phyloP scores from a whole-genome alignment of 1,140 invertebrate species.

The Kradibia gibbosae region DNA sequence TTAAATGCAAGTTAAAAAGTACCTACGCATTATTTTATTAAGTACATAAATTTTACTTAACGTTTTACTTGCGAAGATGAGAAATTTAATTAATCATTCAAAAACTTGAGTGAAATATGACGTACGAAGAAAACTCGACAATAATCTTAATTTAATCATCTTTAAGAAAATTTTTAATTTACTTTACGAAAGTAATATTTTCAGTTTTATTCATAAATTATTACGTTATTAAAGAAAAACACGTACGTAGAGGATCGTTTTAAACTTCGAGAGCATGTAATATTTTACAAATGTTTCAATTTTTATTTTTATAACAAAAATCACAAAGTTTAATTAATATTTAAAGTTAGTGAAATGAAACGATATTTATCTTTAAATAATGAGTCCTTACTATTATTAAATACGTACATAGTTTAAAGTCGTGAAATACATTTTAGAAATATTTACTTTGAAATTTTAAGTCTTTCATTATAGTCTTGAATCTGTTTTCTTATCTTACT shows the following conservation, averaged over 20 bases:
- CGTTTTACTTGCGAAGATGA: neutral
- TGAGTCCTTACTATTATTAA: too few relatives aligned
- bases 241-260: neutral
- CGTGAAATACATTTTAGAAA: too few relatives aligned
- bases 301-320: too few relatives aligned
- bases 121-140: neutral
- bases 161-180: neutral
- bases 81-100: slow-evolving; percentile 11
- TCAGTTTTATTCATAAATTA: neutral
- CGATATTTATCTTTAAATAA: too few relatives aligned
- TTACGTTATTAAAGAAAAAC: neutral
- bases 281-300: too few relatives aligned
- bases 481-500: too few relatives aligned
- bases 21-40: neutral
- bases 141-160: slow-evolving; percentile 14
- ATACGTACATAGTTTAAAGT: too few relatives aligned
- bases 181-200: neutral
- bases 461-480: too few relatives aligned
- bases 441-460: too few relatives aligned
- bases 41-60: neutral
- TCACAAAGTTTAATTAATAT: too few relatives aligned
- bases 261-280: too few relatives aligned
- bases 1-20: neutral
- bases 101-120: slow-evolving; percentile 9
- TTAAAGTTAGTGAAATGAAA: too few relatives aligned